Evolutionary conservation across 2,888 invertebrate genomes (phyloP).

Genomic region (Dexiosoma caninum): DNA sequence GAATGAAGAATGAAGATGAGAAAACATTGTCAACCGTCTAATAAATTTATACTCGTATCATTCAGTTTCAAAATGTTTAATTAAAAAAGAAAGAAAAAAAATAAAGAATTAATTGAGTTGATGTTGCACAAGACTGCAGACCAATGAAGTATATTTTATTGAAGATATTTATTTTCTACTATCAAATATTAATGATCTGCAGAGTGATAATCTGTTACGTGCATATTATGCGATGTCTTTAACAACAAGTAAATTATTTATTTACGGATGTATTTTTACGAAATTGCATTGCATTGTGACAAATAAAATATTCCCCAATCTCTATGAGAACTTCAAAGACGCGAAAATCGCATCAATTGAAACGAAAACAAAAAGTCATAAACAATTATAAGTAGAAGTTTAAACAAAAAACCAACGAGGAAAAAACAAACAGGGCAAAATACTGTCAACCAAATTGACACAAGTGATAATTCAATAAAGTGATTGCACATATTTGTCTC

Average conservation of each 20-base stretch:
- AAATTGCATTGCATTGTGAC: slow-evolving; percentile 34
- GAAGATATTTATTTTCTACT: not conserved
- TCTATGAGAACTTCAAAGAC: slow-evolving; percentile 53
- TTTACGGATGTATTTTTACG: not conserved
- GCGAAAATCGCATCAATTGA: slow-evolving; percentile 58
- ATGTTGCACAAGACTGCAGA: not conserved
- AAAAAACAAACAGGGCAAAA: slow-evolving; percentile 32
- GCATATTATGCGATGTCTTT: not conserved
- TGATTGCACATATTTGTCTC: slow-evolving; percentile 76
- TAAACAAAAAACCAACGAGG: not conserved
- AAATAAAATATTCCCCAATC: slow-evolving; percentile 19
- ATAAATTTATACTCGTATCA: not conserved
- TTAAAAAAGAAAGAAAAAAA: not conserved
- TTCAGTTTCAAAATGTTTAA: not conserved
- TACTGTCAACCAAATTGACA: slow-evolving; percentile 64
- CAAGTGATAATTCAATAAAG: slow-evolving; percentile 67
- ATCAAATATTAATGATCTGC: not conserved
- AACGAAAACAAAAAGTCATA: slow-evolving; percentile 18
- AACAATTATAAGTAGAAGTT: slow-evolving; percentile 17
- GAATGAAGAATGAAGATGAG: no score
- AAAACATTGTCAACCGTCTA: not conserved
- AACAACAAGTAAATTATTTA: slow-evolving; percentile 2
- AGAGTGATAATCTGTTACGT: slow-evolving; percentile 6
- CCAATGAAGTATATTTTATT: not conserved
- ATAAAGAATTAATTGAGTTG: not conserved